phyloP scores from a whole-genome alignment of 1,140 invertebrate genomes.

The Danaus plexippus region DNA sequence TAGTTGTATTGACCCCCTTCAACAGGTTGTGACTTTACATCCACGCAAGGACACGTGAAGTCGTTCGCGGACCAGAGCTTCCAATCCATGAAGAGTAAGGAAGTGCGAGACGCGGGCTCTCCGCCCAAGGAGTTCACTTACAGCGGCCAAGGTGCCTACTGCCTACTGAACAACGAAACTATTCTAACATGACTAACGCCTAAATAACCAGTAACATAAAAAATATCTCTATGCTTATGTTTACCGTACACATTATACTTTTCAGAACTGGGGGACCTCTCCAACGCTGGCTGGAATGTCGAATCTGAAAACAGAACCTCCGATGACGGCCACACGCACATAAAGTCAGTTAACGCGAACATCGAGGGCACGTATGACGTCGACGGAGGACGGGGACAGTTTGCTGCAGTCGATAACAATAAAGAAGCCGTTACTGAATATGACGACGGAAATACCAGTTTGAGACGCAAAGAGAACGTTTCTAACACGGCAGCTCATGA shows the following conservation, averaged over 20 bases:
- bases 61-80: slow-evolving; percentile 82
- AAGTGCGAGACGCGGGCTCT: slow-evolving; percentile 82
- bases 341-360: slow-evolving; percentile 57
- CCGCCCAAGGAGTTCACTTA: slow-evolving; percentile 76
- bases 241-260: slow-evolving; percentile 19
- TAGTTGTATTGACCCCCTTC: slow-evolving; percentile 32
- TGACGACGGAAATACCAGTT: slow-evolving; percentile 75
- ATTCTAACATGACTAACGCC: slow-evolving; percentile 58
- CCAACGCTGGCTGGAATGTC: slow-evolving; percentile 67
- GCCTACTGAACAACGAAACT: slow-evolving; percentile 31
- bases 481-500: slow-evolving; percentile 74
- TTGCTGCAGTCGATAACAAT: slow-evolving; percentile 74
- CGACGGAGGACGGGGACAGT: slow-evolving; percentile 74
- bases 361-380: slow-evolving; percentile 73
- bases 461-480: slow-evolving; percentile 72
- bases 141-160: slow-evolving; percentile 63
- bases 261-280: slow-evolving; percentile 64
- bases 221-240: slow-evolving; percentile 4
- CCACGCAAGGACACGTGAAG: slow-evolving; percentile 74
- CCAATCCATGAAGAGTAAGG: slow-evolving; percentile 82
- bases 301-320: slow-evolving; percentile 60
- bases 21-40: slow-evolving; percentile 65
- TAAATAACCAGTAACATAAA: slow-evolving; percentile 53
- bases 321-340: slow-evolving; percentile 62
- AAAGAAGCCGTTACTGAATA: slow-evolving; percentile 72